phyloP scores from a whole-genome alignment of 2,797 vertebrate genomes.

The Cirrhinus mrigala region DNA sequence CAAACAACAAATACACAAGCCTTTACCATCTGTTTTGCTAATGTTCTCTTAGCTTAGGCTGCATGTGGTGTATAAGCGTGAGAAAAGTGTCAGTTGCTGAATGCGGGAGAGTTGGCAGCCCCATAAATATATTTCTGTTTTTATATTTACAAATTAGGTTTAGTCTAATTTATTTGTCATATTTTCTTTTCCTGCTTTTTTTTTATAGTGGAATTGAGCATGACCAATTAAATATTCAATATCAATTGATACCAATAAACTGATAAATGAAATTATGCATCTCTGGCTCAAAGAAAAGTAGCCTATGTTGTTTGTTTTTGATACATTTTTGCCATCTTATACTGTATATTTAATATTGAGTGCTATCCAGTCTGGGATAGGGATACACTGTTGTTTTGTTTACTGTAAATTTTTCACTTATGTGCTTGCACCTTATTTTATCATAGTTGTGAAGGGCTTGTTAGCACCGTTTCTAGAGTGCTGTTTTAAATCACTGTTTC shows the following conservation, averaged over 20 bases:
- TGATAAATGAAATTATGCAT: neutral
- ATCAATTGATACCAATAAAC: neutral
- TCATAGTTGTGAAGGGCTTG: neutral
- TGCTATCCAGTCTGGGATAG: neutral
- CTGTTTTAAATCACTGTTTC: conserved; percentile 13
- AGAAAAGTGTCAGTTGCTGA: too few species aligned
- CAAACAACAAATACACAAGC: too few species aligned
- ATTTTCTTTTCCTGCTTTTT: too few species aligned
- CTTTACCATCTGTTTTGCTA: too few species aligned
- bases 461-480: neutral
- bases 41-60: too few species aligned
- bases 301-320: neutral
- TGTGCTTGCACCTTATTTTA: neutral
- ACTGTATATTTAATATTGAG: neutral
- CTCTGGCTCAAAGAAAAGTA: neutral
- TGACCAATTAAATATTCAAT: neutral
- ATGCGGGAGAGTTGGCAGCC: too few species aligned
- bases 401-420: neutral
- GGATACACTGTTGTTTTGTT: neutral
- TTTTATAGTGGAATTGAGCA: too few species aligned
- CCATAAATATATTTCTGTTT: too few species aligned
- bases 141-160: too few species aligned
- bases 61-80: too few species aligned
- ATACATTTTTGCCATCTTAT: neutral
- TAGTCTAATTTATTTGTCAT: too few species aligned